A percentile compares a stretch with the other conserved stretches of the same genome.
Evolutionary conservation across 2,113 vertebrate genomes (phyloP).

Genomic region (Gallinago media): DNA sequence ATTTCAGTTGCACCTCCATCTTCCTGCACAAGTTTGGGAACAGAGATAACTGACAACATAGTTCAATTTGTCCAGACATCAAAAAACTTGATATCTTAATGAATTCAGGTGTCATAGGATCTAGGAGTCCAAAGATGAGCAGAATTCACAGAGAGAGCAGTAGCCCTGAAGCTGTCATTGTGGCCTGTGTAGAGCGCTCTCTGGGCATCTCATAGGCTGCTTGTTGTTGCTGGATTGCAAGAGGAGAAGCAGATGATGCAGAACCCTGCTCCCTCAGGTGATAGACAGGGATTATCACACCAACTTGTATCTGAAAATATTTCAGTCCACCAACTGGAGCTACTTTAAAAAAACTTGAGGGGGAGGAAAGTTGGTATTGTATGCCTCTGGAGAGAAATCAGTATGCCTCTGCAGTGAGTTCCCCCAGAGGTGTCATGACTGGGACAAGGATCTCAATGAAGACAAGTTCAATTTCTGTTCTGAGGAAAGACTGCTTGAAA

Average conservation of each 20-base stretch:
- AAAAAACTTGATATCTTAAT: not conserved
- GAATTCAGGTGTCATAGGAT: not conserved
- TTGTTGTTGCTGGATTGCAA: not conserved
- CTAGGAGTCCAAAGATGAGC: not conserved
- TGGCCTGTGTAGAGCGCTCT: accelerated
- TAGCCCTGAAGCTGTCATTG: not conserved
- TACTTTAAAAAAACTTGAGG: not conserved
- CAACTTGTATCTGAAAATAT: not conserved
- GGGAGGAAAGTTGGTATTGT: not conserved
- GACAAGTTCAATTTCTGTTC: not conserved
- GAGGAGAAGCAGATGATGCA: not conserved
- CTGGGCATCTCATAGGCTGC: not conserved
- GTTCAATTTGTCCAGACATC: not conserved
- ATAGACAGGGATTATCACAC: not conserved
- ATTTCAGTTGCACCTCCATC: not conserved
- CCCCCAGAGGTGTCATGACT: not conserved
- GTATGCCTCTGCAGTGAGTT: not conserved
- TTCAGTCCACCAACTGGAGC: not conserved
- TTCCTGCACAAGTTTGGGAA: not conserved
- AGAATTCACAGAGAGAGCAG: not conserved
- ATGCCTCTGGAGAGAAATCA: not conserved
- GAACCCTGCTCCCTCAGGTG: not conserved
- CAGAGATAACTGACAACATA: not conserved
- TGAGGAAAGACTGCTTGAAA: not conserved
- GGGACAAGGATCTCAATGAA: not conserved